Evolutionary conservation across 2,888 invertebrate genomes (phyloP), one percentile per base, ranked within the genome.

Genomic region (Teleogryllus oceanicus): DNA sequence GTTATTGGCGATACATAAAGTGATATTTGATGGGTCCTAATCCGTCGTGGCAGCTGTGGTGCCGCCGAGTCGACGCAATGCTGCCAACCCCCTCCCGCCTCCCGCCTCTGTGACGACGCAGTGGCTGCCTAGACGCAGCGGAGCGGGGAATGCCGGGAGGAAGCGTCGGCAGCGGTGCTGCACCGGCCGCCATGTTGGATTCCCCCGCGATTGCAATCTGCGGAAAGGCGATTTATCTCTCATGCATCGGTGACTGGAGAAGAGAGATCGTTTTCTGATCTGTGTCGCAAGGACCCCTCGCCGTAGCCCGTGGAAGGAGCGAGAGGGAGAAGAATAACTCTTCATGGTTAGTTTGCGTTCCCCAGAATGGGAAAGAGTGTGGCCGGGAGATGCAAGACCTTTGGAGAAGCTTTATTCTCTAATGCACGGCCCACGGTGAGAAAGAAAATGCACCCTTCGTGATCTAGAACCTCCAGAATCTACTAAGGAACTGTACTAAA

Each of bases 231-330:
- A 62, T 62, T 62, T 62, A 62, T 62, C 62, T 62, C 62, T 62
- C 62, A 8, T 62, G 62, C 62, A 62, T 62, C 62, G 62, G 16
- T 13, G 62, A 12, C 62, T 62, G 62, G 62, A 62, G n/a, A n/a
- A 62, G 62, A 62, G 62, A 62, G 13, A 62, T 62, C 62, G 62
- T 62, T 62, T 62, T 62, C 62, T 62, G 62, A 62, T 62, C 62
- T 62, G 62, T 62, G 62, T 62, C 62, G 62, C n/a, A 11, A 62
- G 62, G 62, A n/a, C n/a, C 62, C 16, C 62, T 62, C n/a, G 10
- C 62, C 62, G n/a, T 0, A 62, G n/a, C 16, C 62, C 5, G 62
- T 13, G 16, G 62, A 62, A 11, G n/a, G 12, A 62, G 16, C 13
- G 16, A 16, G 62, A 11, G 62, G n/a, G 16, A 13, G 62, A 11